A percentile compares a stretch with the other conserved stretches of the same genome.
phyloP scores from a whole-genome alignment of 2,113 vertebrate genomes.

The Poecilia latipinna region DNA sequence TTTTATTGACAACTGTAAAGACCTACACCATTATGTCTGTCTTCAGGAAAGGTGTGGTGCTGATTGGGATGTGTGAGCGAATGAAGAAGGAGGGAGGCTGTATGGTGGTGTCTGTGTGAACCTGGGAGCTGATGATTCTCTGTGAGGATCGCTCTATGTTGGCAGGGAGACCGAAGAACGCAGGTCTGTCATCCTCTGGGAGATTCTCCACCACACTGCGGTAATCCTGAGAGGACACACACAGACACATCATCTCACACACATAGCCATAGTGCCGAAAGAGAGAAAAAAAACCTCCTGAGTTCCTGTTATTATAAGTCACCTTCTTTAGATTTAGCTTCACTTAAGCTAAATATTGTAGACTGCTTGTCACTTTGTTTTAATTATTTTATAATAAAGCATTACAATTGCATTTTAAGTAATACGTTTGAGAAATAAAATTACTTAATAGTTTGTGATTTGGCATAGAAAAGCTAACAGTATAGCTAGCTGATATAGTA shows the following conservation, averaged over 20 bases:
- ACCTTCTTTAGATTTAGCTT: background rate
- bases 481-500: no score
- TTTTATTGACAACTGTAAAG: no score
- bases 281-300: background rate
- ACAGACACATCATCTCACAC: constrained; percentile 42
- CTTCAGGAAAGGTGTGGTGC: background rate
- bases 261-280: constrained; percentile 14
- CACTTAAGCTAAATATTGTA: background rate
- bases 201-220: constrained; percentile 88
- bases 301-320: background rate
- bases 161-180: constrained; percentile 94
- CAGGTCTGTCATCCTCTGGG: constrained; percentile 94
- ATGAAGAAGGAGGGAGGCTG: constrained; percentile 14
- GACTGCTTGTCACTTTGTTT: constrained; percentile 1
- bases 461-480: no score
- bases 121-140: constrained; percentile 92
- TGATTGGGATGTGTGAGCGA: constrained; percentile 2
- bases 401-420: background rate
- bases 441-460: no score
- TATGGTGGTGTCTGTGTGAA: constrained; percentile 51
- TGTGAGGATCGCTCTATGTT: constrained; percentile 95
- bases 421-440: background rate
- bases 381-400: background rate
- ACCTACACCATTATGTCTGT: background rate
- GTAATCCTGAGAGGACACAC: constrained; percentile 85